phyloP scores from a whole-genome alignment of 2,888 invertebrate species.

The Muscina levida region DNA sequence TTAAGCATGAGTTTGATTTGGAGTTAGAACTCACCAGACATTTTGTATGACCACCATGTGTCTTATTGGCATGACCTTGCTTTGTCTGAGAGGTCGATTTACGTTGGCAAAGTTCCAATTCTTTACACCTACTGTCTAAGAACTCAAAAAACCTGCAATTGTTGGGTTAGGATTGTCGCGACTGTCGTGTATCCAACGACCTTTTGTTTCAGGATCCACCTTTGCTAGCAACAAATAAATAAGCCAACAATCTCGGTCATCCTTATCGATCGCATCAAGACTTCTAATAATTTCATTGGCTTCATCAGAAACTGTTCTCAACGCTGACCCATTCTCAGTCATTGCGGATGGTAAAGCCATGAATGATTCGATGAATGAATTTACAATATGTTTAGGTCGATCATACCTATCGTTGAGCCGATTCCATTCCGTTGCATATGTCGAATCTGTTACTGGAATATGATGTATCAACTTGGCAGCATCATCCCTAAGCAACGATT shows the following conservation, averaged over 20 bases:
- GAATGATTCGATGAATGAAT: conserved; percentile 33
- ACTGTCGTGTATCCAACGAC: conserved; percentile 24
- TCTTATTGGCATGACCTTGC: too few species aligned
- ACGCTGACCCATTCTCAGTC: neutral
- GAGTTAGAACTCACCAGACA: too few species aligned
- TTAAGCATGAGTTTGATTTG: too few species aligned
- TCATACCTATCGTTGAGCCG: neutral
- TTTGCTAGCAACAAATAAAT: conserved; percentile 23
- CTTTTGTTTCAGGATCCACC: conserved; percentile 16
- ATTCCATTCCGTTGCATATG: conserved; percentile 17
- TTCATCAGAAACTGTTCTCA: conserved; percentile 51
- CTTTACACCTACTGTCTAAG: conserved; percentile 10
- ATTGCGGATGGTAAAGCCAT: conserved; percentile 33
- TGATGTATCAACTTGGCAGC: conserved; percentile 17
- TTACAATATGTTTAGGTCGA: conserved; percentile 1
- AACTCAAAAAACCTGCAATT: neutral
- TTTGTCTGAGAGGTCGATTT: too few species aligned
- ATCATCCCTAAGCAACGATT: conserved; percentile 16
- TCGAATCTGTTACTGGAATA: conserved; percentile 2
- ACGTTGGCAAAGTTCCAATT: neutral
- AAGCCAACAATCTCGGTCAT: conserved; percentile 29
- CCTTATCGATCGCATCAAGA: conserved; percentile 15
- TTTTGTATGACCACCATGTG: too few species aligned
- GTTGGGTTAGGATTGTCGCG: conserved; percentile 9
- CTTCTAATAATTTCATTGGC: conserved; percentile 23